These are phyloP conservation scores for Apotomis turbidana DNA, from an alignment of 2,888 invertebrate species.

Conservation along the genomic window DNA sequence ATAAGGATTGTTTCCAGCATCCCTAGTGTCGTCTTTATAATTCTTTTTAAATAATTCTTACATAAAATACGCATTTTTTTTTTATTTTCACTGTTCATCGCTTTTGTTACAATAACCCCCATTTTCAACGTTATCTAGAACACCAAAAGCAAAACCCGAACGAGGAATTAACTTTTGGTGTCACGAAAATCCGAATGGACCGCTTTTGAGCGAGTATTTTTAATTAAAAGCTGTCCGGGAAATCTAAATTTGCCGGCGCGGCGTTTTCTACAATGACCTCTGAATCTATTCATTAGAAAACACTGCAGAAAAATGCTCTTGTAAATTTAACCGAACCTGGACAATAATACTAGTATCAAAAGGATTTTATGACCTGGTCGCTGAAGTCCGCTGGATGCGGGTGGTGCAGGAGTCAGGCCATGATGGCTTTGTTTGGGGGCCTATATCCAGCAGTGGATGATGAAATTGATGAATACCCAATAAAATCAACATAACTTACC, in stretches of 20 bases:
- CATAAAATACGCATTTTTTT: no score
- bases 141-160: constrained; percentile 47
- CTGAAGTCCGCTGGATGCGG: no score
- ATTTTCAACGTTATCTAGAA: constrained; percentile 17
- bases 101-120: no score
- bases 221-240: constrained; percentile 62
- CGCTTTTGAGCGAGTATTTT: constrained; percentile 58
- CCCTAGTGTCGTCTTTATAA: no score
- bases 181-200: constrained; percentile 57
- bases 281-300: constrained; percentile 33
- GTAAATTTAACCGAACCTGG: constrained; percentile 1
- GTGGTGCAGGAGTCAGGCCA: no score
- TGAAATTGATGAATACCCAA: no score
- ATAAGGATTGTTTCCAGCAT: no score
- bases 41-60: no score
- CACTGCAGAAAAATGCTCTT: constrained; percentile 19
- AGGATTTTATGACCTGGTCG: not conserved
- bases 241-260: constrained; percentile 47
- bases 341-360: constrained; percentile 3
- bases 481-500: no score
- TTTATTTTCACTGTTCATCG: no score
- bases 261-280: constrained; percentile 12
- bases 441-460: no score
- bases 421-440: no score
- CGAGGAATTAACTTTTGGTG: constrained; percentile 58